Conservation (phyloP, 1,140 invertebrate species). For the Elysia chlorotica region DNA sequence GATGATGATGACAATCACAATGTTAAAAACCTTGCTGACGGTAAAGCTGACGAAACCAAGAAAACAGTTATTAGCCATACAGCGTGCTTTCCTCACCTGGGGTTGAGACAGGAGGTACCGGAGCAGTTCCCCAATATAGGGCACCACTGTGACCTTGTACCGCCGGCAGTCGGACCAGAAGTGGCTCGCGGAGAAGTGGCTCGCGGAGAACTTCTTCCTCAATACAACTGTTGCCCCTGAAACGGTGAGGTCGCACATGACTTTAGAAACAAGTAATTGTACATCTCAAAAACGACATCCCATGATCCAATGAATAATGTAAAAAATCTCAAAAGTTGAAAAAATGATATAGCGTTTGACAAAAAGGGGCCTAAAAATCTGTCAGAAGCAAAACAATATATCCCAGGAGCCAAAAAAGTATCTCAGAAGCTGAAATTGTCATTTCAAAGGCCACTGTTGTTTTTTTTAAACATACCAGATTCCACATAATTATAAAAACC, state of each 20-base stretch:
- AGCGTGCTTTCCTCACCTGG: slow-evolving; percentile 28
- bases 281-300: too few relatives aligned
- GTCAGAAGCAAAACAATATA: too few relatives aligned
- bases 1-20: background rate
- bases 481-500: too few relatives aligned
- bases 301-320: too few relatives aligned
- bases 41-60: background rate
- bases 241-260: background rate
- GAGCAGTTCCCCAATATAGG: slow-evolving; percentile 98
- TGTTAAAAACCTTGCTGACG: background rate
- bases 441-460: too few relatives aligned
- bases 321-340: too few relatives aligned
- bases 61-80: background rate
- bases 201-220: slow-evolving; percentile 34
- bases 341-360: too few relatives aligned
- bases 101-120: slow-evolving; percentile 82
- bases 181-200: background rate
- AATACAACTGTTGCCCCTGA: slow-evolving; percentile 48
- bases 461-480: too few relatives aligned
- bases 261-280: background rate
- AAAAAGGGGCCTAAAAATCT: too few relatives aligned
- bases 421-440: too few relatives aligned
- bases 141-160: slow-evolving; percentile 43
- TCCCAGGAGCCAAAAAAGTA: too few relatives aligned
- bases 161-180: slow-evolving; percentile 42